Percentiles rank a stretch among this genome's conserved stretches.
Evolutionary conservation across 2,888 invertebrate species (phyloP).

Genomic region (Meloe dianella): DNA sequence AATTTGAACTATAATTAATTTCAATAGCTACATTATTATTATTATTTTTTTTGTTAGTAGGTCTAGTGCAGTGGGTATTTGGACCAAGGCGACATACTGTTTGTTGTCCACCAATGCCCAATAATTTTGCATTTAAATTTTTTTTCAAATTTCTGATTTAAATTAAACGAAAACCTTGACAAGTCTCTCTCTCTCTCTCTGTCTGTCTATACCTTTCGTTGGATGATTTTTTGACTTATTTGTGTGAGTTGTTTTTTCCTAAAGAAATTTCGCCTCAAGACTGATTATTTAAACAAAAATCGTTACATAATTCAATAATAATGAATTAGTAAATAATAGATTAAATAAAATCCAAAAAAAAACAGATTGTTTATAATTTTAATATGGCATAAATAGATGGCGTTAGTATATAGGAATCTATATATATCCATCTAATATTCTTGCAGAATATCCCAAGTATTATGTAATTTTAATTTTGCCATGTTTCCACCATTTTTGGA

Average conservation of each 20-base stretch:
- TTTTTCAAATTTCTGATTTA: not conserved
- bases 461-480: slow-evolving; percentile 38
- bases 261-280: not conserved
- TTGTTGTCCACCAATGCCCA: slow-evolving; percentile 23
- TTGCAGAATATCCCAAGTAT: slow-evolving; percentile 37
- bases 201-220: no score
- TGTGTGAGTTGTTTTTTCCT: no score
- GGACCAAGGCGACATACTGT: slow-evolving; percentile 40
- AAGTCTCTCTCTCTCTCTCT: no score
- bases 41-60: slow-evolving; percentile 35
- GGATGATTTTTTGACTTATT: not conserved
- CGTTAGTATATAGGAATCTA: slow-evolving; percentile 8
- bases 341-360: not conserved
- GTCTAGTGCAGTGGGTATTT: slow-evolving; percentile 53
- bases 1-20: no score
- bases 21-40: not conserved
- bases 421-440: slow-evolving; percentile 9
- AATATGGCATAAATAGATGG: not conserved
- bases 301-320: not conserved
- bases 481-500: slow-evolving; percentile 42
- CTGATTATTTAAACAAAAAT: not conserved
- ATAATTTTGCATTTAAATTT: not conserved
- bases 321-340: not conserved
- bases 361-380: not conserved
- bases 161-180: not conserved